These are phyloP conservation scores for Arrhamphus sclerolepis DNA, from an alignment of 2,797 vertebrate genomes.

Conservation along the genomic window DNA sequence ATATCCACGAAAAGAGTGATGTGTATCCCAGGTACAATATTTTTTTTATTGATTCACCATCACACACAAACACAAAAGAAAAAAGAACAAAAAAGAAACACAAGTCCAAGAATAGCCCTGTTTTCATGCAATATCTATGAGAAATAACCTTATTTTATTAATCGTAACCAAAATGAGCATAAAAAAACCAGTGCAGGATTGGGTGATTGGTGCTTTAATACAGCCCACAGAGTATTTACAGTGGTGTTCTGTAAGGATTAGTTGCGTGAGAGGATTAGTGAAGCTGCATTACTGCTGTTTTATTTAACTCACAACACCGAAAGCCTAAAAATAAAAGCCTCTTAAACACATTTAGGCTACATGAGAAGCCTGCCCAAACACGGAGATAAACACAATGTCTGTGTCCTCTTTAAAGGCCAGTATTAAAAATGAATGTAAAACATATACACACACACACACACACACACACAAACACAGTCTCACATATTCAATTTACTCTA, in stretches of 20 bases:
- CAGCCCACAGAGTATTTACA: conserved; percentile 79
- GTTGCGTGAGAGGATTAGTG: conserved; percentile 81
- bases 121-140: conserved; percentile 52
- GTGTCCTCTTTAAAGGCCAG: conserved; percentile 46
- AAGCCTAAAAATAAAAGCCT: conserved; percentile 79
- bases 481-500: conserved; percentile 41
- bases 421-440: conserved; percentile 14
- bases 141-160: conserved; percentile 63
- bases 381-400: conserved; percentile 59
- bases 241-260: conserved; percentile 81
- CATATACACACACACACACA: no score
- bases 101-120: conserved; percentile 20
- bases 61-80: conserved; percentile 8
- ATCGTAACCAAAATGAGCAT: conserved; percentile 72
- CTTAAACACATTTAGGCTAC: conserved; percentile 78
- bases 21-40: conserved; percentile 13
- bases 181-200: conserved; percentile 69
- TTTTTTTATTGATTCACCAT: conserved; percentile 33
- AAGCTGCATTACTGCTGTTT: conserved; percentile 81
- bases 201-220: conserved; percentile 77
- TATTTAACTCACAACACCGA: conserved; percentile 82
- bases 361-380: conserved; percentile 61
- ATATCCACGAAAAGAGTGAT: conserved; percentile 11
- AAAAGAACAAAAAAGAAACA: conserved; percentile 16
- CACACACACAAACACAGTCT: conserved; percentile 4